Evolutionary conservation across 2,113 vertebrate genomes (phyloP).

Genomic region (Silurus glanis): DNA sequence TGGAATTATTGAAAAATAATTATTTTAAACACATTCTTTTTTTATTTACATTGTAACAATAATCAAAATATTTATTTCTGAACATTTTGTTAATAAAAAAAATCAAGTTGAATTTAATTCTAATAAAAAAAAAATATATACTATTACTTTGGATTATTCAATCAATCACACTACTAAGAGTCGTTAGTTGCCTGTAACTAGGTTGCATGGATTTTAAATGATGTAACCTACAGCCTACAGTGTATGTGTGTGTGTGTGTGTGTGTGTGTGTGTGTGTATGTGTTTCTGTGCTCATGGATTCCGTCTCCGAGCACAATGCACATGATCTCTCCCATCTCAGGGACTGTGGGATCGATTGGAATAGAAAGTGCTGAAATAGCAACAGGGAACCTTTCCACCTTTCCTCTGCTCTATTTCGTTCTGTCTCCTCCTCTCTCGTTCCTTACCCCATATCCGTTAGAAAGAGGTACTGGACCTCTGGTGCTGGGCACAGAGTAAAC

Average conservation of each 20-base stretch:
- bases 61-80: background rate
- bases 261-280: constrained; percentile 25
- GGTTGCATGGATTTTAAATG: background rate
- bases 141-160: background rate
- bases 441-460: constrained; percentile 39
- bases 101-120: too few relatives aligned
- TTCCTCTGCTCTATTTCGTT: constrained; percentile 50
- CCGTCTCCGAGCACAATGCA: constrained; percentile 41
- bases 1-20: background rate
- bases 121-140: background rate
- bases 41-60: background rate
- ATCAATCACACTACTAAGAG: background rate
- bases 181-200: background rate
- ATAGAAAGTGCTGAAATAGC: constrained; percentile 56
- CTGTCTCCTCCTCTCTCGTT: constrained; percentile 52
- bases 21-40: background rate
- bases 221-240: background rate
- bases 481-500: background rate
- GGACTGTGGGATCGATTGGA: constrained; percentile 53
- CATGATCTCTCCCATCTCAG: constrained; percentile 52
- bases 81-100: background rate
- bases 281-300: constrained; percentile 27
- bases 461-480: constrained; percentile 29
- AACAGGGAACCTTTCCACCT: constrained; percentile 28
- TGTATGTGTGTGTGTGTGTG: constrained; percentile 29